A percentile compares a stretch with the other conserved stretches of the same genome.
phyloP scores from a whole-genome alignment of 2,888 invertebrate species.

The Orthosia incerta region DNA sequence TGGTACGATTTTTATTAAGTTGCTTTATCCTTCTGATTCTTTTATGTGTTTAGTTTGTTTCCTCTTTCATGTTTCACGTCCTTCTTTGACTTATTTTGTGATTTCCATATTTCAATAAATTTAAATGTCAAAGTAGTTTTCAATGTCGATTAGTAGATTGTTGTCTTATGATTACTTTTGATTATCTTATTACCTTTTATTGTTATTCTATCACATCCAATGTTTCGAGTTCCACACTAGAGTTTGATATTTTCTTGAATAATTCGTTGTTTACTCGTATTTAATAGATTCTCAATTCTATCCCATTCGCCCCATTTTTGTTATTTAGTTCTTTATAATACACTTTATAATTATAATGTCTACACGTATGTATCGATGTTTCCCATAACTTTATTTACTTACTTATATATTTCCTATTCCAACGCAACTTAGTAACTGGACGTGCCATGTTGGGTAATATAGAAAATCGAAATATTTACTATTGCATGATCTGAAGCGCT shows the following conservation, averaged over 20 bases:
- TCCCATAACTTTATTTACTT: conserved; percentile 50
- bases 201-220: background rate
- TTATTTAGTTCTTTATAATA: background rate
- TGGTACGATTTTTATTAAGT: conserved; percentile 71
- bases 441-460: conserved; percentile 85
- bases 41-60: conserved; percentile 17
- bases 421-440: conserved; percentile 82
- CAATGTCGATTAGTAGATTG: conserved; percentile 2
- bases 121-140: background rate
- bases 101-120: background rate
- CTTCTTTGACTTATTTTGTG: background rate
- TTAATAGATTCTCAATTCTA: background rate
- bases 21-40: background rate
- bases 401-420: conserved; percentile 65
- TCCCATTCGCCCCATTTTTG: background rate
- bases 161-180: background rate
- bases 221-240: background rate
- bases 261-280: background rate
- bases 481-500: conserved; percentile 50
- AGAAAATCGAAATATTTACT: conserved; percentile 44
- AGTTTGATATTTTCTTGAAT: background rate
- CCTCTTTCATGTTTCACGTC: background rate
- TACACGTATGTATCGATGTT: conserved; percentile 32
- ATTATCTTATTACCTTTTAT: background rate
- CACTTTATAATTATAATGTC: background rate